Conservation (phyloP, 1,140 invertebrate genomes). For the Zeugodacus cucurbitae region DNA sequence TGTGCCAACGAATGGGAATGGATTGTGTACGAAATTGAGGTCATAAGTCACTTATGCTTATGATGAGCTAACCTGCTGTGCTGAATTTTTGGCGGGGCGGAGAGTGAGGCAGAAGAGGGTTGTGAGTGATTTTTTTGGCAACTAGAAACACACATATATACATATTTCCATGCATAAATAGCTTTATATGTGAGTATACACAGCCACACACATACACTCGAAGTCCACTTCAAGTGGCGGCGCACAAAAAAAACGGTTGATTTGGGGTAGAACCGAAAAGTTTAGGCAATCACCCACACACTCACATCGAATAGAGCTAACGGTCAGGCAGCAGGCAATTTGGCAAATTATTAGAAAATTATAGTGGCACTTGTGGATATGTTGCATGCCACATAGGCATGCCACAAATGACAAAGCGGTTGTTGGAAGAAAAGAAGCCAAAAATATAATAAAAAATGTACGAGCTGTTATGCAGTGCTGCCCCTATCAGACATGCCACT, state of each 20-base stretch:
- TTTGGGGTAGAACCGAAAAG: neutral
- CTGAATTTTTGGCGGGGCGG: neutral
- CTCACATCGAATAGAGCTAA: constrained; percentile 49
- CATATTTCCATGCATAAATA: neutral
- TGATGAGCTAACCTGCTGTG: constrained; percentile 12
- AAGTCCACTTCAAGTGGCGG: neutral
- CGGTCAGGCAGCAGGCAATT: constrained; percentile 62
- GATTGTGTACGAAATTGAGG: neutral
- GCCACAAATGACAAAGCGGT: neutral
- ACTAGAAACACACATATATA: neutral
- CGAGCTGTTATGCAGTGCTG: neutral
- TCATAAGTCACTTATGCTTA: constrained; percentile 27
- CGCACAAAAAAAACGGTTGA: neutral
- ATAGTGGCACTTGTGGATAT: constrained; percentile 54
- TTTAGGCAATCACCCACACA: neutral
- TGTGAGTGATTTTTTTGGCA: too few relatives aligned
- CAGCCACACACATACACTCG: neutral
- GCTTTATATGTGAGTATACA: neutral
- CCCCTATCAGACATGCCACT: neutral
- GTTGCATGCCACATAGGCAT: neutral
- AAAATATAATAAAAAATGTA: neutral
- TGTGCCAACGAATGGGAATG: neutral
- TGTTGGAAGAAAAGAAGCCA: neutral
- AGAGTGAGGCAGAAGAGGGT: neutral
- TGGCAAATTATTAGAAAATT: constrained; percentile 65